These are phyloP conservation scores for Nemurella pictetii DNA, from an alignment of 2,888 invertebrate species.

Conservation along the genomic window DNA sequence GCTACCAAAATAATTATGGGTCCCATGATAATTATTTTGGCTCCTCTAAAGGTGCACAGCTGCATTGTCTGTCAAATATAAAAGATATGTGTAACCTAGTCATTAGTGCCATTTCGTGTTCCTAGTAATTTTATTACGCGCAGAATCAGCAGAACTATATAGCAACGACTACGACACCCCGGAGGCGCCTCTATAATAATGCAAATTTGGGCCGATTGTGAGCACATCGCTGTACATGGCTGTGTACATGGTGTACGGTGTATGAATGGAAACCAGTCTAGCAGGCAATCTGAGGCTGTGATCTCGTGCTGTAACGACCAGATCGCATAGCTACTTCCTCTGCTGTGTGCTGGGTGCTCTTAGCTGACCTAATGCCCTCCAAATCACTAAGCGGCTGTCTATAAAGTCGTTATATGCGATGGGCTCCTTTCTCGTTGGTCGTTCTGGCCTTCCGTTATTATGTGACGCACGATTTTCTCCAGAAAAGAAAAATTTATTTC, in stretches of 20 bases:
- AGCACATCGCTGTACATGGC: not conserved
- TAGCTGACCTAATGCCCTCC: not conserved
- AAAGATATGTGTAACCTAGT: no score
- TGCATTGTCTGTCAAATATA: no score
- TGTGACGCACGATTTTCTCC: not conserved
- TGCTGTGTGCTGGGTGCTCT: not conserved
- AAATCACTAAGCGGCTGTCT: no score
- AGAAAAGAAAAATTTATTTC: not conserved
- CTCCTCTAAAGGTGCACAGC: no score
- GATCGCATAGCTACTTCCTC: not conserved
- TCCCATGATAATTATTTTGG: no score
- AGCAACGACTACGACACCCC: not conserved
- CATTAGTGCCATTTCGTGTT: no score
- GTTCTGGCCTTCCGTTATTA: not conserved
- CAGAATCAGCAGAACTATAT: not conserved
- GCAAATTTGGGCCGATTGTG: not conserved
- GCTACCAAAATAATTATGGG: no score
- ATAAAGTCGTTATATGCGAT: no score
- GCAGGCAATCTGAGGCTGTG: not conserved
- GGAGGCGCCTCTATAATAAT: not conserved
- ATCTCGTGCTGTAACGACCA: no score
- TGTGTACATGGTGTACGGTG: not conserved
- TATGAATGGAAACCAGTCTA: not conserved
- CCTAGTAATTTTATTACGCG: no score
- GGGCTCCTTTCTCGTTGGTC: not conserved